Conservation (phyloP, 2,113 vertebrate species). For the Himantopus leucocephalus region DNA sequence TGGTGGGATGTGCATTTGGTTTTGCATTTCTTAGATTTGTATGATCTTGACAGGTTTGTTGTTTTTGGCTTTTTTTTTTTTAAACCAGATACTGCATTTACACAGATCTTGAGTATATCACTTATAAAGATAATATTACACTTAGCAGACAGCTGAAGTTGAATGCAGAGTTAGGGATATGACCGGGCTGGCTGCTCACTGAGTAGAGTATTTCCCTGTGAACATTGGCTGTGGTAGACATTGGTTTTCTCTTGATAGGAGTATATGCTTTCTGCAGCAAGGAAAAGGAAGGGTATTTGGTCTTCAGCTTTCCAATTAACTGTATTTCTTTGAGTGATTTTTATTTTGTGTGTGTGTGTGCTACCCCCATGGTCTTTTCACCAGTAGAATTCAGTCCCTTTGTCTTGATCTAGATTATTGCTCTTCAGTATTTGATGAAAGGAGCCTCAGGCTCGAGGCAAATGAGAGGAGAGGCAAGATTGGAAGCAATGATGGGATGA, state of each 20-base stretch:
- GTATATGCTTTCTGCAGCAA: not conserved
- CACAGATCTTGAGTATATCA: not conserved
- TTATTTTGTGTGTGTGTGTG: not conserved
- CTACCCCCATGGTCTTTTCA: not conserved
- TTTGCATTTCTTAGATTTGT: not conserved
- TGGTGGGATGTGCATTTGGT: not conserved
- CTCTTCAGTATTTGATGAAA: not conserved
- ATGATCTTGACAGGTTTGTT: not conserved
- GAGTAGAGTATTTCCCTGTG: not conserved
- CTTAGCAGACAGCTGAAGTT: not conserved
- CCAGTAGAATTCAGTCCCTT: not conserved
- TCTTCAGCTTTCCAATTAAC: not conserved
- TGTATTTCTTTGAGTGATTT: not conserved
- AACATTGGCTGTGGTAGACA: not conserved
- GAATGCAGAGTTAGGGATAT: not conserved
- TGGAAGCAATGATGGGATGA: not conserved
- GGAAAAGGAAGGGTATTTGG: not conserved
- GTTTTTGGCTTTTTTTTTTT: not conserved
- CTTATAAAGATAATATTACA: not conserved
- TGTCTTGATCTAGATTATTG: not conserved
- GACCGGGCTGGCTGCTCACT: not conserved
- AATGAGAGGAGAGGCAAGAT: not conserved
- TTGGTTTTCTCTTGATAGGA: not conserved
- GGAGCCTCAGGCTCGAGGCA: not conserved
- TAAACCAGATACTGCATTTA: not conserved